Conservation (phyloP, 1,140 invertebrate species). For the Phortica variegata region DNA sequence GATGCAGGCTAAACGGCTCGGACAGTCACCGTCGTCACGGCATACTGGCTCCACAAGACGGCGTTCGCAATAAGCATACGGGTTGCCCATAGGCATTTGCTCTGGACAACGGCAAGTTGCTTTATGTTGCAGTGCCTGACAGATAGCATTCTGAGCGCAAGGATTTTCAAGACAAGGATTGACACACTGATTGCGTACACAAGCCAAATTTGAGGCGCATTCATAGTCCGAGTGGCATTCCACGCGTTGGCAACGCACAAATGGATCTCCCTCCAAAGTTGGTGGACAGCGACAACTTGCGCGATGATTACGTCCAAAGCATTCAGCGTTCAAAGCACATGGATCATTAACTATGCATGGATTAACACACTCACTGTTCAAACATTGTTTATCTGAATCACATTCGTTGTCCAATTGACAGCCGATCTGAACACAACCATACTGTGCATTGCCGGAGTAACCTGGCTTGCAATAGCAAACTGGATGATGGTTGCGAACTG, state of each 20-base stretch:
- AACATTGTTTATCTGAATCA: conserved; percentile 72
- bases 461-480: conserved; percentile 76
- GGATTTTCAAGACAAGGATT: conserved; percentile 72
- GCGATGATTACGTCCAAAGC: conserved; percentile 74
- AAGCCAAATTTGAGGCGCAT: conserved; percentile 71
- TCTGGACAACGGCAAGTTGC: conserved; percentile 76
- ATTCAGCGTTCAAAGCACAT: conserved; percentile 80
- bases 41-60: conserved; percentile 65
- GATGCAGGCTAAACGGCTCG: conserved; percentile 77
- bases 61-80: conserved; percentile 72
- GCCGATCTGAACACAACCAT: conserved; percentile 76
- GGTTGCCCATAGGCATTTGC: conserved; percentile 72
- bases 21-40: conserved; percentile 74
- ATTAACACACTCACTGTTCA: conserved; percentile 77
- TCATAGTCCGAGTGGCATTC: conserved; percentile 78
- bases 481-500: conserved; percentile 77
- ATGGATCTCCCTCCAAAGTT: conserved; percentile 74
- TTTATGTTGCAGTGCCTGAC: conserved; percentile 74
- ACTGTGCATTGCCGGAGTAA: conserved; percentile 80
- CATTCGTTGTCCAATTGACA: conserved; percentile 82
- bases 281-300: conserved; percentile 73
- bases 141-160: conserved; percentile 79
- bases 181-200: conserved; percentile 70
- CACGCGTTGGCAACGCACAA: conserved; percentile 72
- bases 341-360: conserved; percentile 76